These are phyloP conservation scores for Catalaphyllia jardinei DNA, from an alignment of 64 coral and sea anemone genomes.

Conservation along the genomic window DNA sequence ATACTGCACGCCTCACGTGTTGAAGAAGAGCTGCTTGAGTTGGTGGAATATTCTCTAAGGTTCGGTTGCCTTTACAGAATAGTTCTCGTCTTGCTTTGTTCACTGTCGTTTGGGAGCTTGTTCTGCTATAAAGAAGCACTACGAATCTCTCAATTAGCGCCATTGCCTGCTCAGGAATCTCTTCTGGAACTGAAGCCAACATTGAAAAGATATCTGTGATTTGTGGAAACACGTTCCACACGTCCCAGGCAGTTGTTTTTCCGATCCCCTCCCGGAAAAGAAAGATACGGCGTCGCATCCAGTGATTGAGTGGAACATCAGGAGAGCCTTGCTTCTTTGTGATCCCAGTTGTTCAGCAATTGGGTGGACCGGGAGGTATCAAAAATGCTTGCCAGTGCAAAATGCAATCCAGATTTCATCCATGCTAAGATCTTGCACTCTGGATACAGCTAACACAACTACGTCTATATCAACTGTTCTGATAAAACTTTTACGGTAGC, in stretches of 20 bases:
- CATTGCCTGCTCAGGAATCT: background rate
- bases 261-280: conserved; percentile 12
- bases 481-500: background rate
- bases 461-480: conserved; percentile 19
- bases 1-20: conserved; percentile 3
- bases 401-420: conserved; percentile 31
- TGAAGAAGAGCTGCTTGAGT: background rate
- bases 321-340: background rate
- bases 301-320: conserved; percentile 30
- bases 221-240: conserved; percentile 29
- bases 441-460: background rate
- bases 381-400: conserved; percentile 4
- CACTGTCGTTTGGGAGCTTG: background rate
- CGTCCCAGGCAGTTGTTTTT: conserved; percentile 36
- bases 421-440: background rate
- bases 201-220: background rate
- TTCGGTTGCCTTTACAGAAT: background rate
- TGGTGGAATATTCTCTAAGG: background rate
- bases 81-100: background rate
- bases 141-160: conserved; percentile 9
- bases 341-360: background rate
- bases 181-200: background rate
- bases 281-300: conserved; percentile 39
- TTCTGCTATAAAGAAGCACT: background rate
- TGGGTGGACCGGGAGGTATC: background rate